These are phyloP conservation scores for Melinaea menophilus DNA, from an alignment of 2,888 invertebrate species.

Conservation along the genomic window DNA sequence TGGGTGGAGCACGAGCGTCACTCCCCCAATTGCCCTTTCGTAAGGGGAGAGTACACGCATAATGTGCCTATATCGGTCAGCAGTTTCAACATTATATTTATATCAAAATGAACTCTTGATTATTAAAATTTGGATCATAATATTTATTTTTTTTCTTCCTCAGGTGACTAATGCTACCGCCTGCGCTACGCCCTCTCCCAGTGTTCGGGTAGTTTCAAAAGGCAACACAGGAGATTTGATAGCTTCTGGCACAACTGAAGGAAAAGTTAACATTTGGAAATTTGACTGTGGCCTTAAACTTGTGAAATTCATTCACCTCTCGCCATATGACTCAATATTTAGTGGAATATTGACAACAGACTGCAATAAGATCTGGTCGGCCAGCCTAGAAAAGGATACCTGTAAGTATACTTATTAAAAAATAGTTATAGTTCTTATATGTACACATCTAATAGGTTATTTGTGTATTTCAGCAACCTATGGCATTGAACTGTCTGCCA, in stretches of 20 bases:
- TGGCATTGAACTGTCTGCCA: slow-evolving; percentile 65
- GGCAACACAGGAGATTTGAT: slow-evolving; percentile 79
- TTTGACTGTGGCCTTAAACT: slow-evolving; percentile 87
- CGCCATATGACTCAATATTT: slow-evolving; percentile 72
- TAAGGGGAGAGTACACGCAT: slow-evolving; percentile 95
- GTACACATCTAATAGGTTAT: not conserved
- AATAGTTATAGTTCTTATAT: not conserved
- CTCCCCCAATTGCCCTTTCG: slow-evolving; percentile 95
- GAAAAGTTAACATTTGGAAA: slow-evolving; percentile 89
- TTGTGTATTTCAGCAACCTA: slow-evolving; percentile 55
- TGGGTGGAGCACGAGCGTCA: slow-evolving; percentile 98
- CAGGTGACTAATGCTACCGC: slow-evolving; percentile 88
- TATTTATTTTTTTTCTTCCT: slow-evolving; percentile 5
- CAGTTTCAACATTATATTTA: slow-evolving; percentile 18
- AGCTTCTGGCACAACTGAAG: slow-evolving; percentile 78
- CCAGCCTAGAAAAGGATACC: slow-evolving; percentile 67
- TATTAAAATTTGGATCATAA: not conserved
- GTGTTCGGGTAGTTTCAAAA: slow-evolving; percentile 77
- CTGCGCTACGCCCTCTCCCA: slow-evolving; percentile 81
- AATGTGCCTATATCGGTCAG: slow-evolving; percentile 91
- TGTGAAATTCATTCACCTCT: slow-evolving; percentile 78
- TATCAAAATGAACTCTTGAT: not conserved
- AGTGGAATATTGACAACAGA: slow-evolving; percentile 66
- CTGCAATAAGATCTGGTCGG: slow-evolving; percentile 68
- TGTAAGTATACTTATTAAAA: slow-evolving; percentile 49